Percentiles rank a stretch among this genome's conserved stretches.
Conservation (phyloP, 2,113 vertebrate genomes). For the Rhizomys pruinosus region DNA sequence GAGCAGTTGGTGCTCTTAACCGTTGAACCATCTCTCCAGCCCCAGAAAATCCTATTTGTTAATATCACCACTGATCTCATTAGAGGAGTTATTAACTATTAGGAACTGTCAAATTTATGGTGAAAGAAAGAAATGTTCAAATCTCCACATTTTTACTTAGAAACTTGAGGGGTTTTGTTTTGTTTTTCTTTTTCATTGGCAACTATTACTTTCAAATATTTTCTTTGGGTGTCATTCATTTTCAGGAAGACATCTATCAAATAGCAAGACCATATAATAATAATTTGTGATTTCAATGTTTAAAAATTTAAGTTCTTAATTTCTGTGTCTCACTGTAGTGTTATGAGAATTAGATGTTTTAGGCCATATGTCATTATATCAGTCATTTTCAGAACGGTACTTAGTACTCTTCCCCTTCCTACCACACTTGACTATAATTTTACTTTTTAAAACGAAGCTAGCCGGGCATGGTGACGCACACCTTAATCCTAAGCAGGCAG, state of each 20-base stretch:
- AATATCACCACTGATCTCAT: neutral
- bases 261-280: neutral
- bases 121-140: neutral
- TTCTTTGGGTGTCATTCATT: conserved; percentile 26
- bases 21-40: too few relatives aligned
- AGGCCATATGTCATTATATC: neutral
- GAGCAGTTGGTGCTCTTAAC: too few relatives aligned
- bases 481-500: too few relatives aligned
- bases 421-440: neutral
- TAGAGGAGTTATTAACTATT: neutral
- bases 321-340: neutral
- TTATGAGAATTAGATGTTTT: neutral
- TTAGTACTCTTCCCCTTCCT: neutral
- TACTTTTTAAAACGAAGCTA: too few relatives aligned
- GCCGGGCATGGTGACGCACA: too few relatives aligned
- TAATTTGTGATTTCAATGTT: neutral
- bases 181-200: neutral
- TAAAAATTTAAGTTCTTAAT: neutral
- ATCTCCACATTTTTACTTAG: conserved; percentile 34
- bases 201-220: conserved; percentile 9
- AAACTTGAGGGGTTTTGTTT: neutral
- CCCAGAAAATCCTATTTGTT: neutral
- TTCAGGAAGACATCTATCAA: conserved; percentile 9
- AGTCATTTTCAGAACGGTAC: neutral
- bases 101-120: neutral